Base-by-base conservation (phyloP, 1,140 invertebrate genomes). In the Cotesia typhae region DNA sequence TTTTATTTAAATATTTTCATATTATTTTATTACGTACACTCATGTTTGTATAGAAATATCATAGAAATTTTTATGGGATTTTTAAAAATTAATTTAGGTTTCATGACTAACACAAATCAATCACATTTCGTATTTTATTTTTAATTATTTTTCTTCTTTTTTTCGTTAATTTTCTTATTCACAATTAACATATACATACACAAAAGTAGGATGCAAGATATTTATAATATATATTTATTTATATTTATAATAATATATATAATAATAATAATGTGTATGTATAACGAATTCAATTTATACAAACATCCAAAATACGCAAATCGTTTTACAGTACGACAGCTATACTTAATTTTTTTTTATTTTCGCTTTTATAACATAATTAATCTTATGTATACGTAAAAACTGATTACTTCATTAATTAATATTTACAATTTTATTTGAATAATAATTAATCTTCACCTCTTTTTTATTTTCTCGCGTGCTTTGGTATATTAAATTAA, bases 11-110 rank as follows among this genome's bases (percentile, higher is more conserved):
- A 67, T 5, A 37, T 70, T 51, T 59, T 64, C 70, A 20, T 69
- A 77, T 80, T 75, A 79, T 72, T 82, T 84, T 84, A 83, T 84
- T 84, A 81, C 81, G 75, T 83, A 79, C 75, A 82, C 75, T 82
- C 67, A 80, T 82, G 81, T 78, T 75, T 77, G 81, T 82, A 83
- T 84, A 84, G 81, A 84, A 84, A 84, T 84, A 83, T 84, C 59
- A 83, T 84, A 84, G 81, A 84, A 84, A 84, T 82, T 78, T 41
- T 47, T 75, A 75, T 79, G 78, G 77, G 79, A 76, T 70, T 47
- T 71, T 80, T 77, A 57, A 74, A 76, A 75, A 64, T 47, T 14
- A 69, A 76, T 77, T 76, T 80, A 78, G 72, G 73, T 12, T n/a
- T 72, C 28, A 78, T 72, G 60, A 20, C n/a, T 79, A 73, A 74